Evolutionary conservation across 2,113 vertebrate species (phyloP).

Genomic region (Oncorhynchus clarkii): DNA sequence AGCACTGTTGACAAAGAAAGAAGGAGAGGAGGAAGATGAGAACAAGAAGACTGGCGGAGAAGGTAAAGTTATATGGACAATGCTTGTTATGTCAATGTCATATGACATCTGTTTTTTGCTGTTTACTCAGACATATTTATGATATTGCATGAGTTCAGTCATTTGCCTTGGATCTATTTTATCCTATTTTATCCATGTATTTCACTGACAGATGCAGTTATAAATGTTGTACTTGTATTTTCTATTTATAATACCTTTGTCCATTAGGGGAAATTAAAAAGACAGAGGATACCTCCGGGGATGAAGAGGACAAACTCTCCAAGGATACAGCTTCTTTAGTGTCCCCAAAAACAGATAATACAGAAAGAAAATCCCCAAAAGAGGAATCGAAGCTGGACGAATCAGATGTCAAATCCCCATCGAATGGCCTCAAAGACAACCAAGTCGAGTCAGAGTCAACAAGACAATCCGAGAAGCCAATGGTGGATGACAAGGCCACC

Average conservation of each 20-base stretch:
- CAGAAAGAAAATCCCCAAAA: conserved; percentile 39
- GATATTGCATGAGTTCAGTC: not conserved
- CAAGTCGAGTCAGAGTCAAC: conserved; percentile 17
- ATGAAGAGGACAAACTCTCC: conserved; percentile 56
- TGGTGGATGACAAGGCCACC: not conserved
- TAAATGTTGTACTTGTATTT: not conserved
- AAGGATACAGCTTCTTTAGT: conserved; percentile 26
- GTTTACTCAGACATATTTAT: not conserved
- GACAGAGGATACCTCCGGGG: conserved; percentile 56
- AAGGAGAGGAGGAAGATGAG: conserved; percentile 69
- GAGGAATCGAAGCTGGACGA: conserved; percentile 68
- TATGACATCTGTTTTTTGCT: not conserved
- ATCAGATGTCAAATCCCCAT: conserved; percentile 36
- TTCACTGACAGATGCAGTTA: not conserved
- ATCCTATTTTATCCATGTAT: too few species aligned
- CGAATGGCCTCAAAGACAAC: conserved; percentile 39
- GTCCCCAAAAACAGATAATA: conserved; percentile 68
- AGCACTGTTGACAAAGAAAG: conserved; percentile 79
- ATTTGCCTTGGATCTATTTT: not conserved
- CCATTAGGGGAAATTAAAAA: conserved; percentile 64
- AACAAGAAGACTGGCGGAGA: conserved; percentile 61
- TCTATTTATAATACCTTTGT: conserved; percentile 1
- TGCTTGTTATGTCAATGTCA: too few species aligned
- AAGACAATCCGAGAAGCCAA: conserved; percentile 33
- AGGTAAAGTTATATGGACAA: conserved; percentile 22